Evolutionary conservation across 2,113 vertebrate species (phyloP).

Genomic region (Okapia johnstoni): DNA sequence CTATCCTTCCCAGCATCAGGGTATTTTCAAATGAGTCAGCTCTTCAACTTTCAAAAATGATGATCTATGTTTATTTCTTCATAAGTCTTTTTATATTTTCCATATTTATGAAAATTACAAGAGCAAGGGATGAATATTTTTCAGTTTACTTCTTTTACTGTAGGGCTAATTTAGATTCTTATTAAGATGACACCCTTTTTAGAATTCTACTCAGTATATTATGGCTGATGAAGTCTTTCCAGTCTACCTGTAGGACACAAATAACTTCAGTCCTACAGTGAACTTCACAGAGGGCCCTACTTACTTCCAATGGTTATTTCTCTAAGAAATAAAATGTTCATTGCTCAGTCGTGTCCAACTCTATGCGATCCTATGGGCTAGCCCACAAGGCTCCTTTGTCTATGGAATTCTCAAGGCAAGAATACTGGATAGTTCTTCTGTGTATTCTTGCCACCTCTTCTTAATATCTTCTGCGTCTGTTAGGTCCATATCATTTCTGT

Average conservation of each 20-base stretch:
- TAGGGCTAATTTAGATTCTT: neutral
- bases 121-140: neutral
- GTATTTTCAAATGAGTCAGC: neutral
- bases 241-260: neutral
- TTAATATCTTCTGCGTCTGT: neutral
- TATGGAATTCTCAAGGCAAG: neutral
- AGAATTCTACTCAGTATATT: neutral
- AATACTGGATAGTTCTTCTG: neutral
- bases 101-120: neutral
- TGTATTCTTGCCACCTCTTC: neutral
- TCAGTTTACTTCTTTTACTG: neutral
- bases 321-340: neutral
- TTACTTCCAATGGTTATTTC: neutral
- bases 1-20: neutral
- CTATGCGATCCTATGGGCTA: accelerated
- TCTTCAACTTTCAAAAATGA: neutral
- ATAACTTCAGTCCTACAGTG: neutral
- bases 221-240: neutral
- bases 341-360: neutral
- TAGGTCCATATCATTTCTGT: neutral
- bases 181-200: neutral
- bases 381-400: neutral
- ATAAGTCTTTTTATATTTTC: neutral
- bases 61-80: neutral
- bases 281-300: neutral